Base-by-base conservation (phyloP, 2,888 invertebrate species). In the Acanthosepion esculentum region DNA sequence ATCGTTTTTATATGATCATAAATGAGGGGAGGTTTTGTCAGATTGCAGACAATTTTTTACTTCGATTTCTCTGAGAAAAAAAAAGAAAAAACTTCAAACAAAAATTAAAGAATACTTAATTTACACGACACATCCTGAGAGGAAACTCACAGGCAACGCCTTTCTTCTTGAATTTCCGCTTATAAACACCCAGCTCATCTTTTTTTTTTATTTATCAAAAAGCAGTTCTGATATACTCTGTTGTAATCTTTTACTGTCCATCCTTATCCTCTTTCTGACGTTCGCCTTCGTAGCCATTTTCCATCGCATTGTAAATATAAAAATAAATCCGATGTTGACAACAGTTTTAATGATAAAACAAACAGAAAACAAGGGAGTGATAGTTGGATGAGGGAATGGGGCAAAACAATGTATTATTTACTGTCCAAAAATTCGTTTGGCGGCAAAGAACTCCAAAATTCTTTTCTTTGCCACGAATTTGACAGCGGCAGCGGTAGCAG, bases 241-340 rank as follows among this genome's bases (percentile, higher is more conserved):
- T 78, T 78, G n/a, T 78, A 78, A 78, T 78, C 78, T 78, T 78
- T 33, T 3, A 33, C 15, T 3, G n/a, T 33, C 33, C 1, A 12
- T 33, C 33, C n/a, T 0, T 33, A 78, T n/a, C 78, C 78, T 78
- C 78, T n/a, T 78, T 78, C n/a, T 33, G n/a, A 78, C 18, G 78
- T n/a, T n/a, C n/a, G 23, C n/a, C 18, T n/a, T 15, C n/a, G 78
- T 78, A 1, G 78, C 78, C 15, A 78, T 78, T 33, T 26, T 78
- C 78, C 12, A 15, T 78, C 18, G n/a, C 15, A n/a, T 33, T 78
- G 78, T 78, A 78, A 78, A 78, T 78, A 78, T 78, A 78, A 78
- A n/a, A 78, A 78, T 78, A 78, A 78, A 78, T 78, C 78, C 78
- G 78, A n/a, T 78, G 78, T 78, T 78, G 78, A 78, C 78, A 78